Percentiles rank a stretch among this genome's conserved stretches.
Conservation (phyloP, 2,888 invertebrate genomes). For the Pemphredon lugubris region DNA sequence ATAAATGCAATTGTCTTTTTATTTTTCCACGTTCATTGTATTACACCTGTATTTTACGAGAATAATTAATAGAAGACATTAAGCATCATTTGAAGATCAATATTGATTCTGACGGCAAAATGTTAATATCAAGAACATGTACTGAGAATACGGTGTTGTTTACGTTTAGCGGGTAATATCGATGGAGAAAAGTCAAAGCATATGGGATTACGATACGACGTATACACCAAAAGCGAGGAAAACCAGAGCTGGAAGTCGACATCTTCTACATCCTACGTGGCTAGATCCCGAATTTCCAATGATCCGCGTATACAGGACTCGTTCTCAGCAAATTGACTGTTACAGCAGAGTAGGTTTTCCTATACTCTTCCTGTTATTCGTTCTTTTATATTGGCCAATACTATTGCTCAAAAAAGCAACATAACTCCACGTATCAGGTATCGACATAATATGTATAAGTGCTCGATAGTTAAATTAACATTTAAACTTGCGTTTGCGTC, state of each 20-base stretch:
- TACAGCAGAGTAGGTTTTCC: conserved; percentile 90
- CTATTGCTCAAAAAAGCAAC: conserved; percentile 85
- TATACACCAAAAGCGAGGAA: conserved; percentile 63
- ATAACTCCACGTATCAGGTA: conserved; percentile 9
- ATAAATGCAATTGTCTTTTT: background rate
- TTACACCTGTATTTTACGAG: too few species aligned
- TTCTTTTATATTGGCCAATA: conserved; percentile 90
- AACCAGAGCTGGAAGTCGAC: conserved; percentile 71
- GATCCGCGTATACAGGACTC: conserved; percentile 83
- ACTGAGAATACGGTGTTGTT: background rate
- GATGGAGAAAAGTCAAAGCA: conserved; percentile 85
- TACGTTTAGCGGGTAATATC: conserved; percentile 84
- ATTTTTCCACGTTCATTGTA: background rate
- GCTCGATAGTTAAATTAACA: background rate
- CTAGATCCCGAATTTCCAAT: conserved; percentile 73
- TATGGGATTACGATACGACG: conserved; percentile 73
- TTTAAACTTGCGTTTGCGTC: too few species aligned
- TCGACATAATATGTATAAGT: background rate
- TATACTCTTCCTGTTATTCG: conserved; percentile 89
- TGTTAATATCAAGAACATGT: too few species aligned
- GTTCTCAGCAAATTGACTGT: conserved; percentile 90
- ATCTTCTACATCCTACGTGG: conserved; percentile 78
- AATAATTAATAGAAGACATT: too few species aligned
- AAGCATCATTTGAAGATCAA: too few species aligned
- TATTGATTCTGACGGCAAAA: too few species aligned